A percentile compares a stretch with the other conserved stretches of the same genome.
Evolutionary conservation across 1,140 invertebrate genomes (phyloP).

Genomic region (Dreissena polymorpha): DNA sequence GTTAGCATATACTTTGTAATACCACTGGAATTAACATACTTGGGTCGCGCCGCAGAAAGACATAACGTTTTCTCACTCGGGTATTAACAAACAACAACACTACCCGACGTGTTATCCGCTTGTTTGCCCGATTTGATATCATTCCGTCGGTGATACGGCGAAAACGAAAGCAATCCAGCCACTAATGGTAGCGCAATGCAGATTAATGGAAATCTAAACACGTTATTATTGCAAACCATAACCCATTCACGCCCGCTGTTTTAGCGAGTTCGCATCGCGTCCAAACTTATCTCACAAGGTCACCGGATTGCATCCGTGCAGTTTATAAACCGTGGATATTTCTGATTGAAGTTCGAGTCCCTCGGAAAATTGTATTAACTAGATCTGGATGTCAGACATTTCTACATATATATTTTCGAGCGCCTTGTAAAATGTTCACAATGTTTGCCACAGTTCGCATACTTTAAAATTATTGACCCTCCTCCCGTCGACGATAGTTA

Average conservation of each 20-base stretch:
- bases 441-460: no score
- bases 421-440: no score
- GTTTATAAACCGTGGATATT: no score
- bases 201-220: slow-evolving; percentile 48
- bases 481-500: no score
- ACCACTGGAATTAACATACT: slow-evolving; percentile 41
- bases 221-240: slow-evolving; percentile 51
- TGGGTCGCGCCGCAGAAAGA: slow-evolving; percentile 19
- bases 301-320: no score
- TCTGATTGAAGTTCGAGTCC: no score
- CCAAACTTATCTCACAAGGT: no score
- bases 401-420: no score
- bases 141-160: slow-evolving; percentile 45
- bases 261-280: slow-evolving; percentile 2
- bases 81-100: slow-evolving; percentile 54
- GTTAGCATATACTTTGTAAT: slow-evolving; percentile 52
- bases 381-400: no score
- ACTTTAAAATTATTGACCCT: no score
- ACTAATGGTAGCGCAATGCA: slow-evolving; percentile 38
- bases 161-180: slow-evolving; percentile 52
- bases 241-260: slow-evolving; percentile 55
- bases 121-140: slow-evolving; percentile 49
- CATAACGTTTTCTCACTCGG: slow-evolving; percentile 20
- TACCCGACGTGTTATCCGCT: slow-evolving; percentile 50
- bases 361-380: no score